Evolutionary conservation across 2,797 vertebrate genomes (phyloP), one percentile per base, ranked within the genome.

Genomic region (Sebastes goodei): DNA sequence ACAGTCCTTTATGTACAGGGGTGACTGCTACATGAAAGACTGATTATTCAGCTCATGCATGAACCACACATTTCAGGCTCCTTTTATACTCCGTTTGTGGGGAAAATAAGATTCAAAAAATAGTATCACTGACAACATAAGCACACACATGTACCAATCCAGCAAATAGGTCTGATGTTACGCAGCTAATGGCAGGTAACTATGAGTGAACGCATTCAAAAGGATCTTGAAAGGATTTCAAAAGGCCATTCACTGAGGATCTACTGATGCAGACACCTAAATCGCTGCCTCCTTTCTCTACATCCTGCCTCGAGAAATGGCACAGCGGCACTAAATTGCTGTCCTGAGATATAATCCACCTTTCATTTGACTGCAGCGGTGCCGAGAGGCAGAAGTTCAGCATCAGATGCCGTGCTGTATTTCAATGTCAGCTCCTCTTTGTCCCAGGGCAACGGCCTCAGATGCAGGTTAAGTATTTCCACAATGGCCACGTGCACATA

Each of bases 271-370:
- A 86, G 69, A 73, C 68, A 59, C 69, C 27, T 67, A 74, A 80
- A 74, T 57, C 6, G 20, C 35, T 81, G 21, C 63, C 64, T 84
- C 38, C 68, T 77, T 85, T 61, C 17, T 12, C 35, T 12, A 32
- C 29, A 33, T 66, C 32, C 35, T 75, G 74, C 80, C 74, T 61
- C 38, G 7, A 83, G 82, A 83, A 86, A 89, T 82, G 57, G n/a
- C 76, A 74, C 38, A 76, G 71, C 5, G 3, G 55, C 69, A 67
- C 71, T 68, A 30, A 21, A 23, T 62, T 67, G 62, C 76, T 78
- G 70, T 67, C 63, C 71, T 67, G 77, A 85, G 65, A 83, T 68
- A 87, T 85, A 81, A 86, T 79, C 52, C 21, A 72, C 55, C 55
- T 86, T 80, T 84, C 62, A 72, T 67, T 86, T 59, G 65, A 76